Percentiles rank a stretch among this genome's conserved stretches.
These are phyloP conservation scores for Arothron firmamentum DNA, from an alignment of 2,113 vertebrate species.

Conservation along the genomic window DNA sequence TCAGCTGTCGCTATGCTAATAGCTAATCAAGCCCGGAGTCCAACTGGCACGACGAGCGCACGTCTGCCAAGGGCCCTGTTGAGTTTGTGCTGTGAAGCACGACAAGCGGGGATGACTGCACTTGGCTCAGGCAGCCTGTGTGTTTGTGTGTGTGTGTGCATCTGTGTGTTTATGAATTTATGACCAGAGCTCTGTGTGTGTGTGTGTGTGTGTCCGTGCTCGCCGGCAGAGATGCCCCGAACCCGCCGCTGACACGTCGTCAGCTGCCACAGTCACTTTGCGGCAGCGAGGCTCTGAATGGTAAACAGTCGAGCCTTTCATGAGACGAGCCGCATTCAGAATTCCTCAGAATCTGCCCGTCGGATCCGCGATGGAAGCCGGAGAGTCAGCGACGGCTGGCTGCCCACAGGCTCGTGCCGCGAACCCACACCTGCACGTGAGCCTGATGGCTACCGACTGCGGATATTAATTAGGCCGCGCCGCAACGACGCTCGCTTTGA, in stretches of 20 bases:
- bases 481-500: constrained; percentile 52
- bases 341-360: constrained; percentile 36
- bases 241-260: constrained; percentile 52
- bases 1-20: constrained; percentile 68
- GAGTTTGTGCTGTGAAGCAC: constrained; percentile 50
- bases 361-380: constrained; percentile 43
- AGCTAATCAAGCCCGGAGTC: constrained; percentile 70
- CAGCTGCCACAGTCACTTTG: constrained; percentile 38
- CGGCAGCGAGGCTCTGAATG: constrained; percentile 49
- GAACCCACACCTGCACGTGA: constrained; percentile 42
- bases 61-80: constrained; percentile 50
- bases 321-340: constrained; percentile 44
- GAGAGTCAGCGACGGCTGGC: constrained; percentile 11
- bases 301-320: constrained; percentile 46
- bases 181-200: constrained; percentile 11
- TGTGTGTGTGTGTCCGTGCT: constrained; percentile 8
- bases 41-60: constrained; percentile 51
- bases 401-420: constrained; percentile 28
- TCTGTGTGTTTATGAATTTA: constrained; percentile 36
- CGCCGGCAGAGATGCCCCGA: constrained; percentile 50
- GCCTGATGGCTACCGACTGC: constrained; percentile 36
- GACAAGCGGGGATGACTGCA: constrained; percentile 56
- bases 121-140: constrained; percentile 48
- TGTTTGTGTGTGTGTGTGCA: constrained; percentile 23
- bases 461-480: constrained; percentile 60